Evolutionary conservation across 2,888 invertebrate genomes (phyloP), one percentile per base, ranked within the genome.

Genomic region (Chalcosyrphus nemorum): DNA sequence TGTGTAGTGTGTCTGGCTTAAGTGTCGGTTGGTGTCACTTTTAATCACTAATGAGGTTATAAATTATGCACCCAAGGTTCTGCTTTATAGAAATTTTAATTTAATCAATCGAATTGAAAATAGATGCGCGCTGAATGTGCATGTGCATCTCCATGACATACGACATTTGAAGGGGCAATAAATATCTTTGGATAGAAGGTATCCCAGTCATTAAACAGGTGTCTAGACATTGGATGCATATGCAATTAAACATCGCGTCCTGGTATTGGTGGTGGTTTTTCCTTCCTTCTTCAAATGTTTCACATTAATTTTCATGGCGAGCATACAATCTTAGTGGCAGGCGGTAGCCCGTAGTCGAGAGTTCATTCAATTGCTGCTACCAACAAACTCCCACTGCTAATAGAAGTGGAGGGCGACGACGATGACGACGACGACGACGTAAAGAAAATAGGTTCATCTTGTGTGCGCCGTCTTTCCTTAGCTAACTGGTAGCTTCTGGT

Each of bases 1-100:
- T 70, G 78, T 56, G 68, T 27, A 75, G 80, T 70, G 78, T 56
- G 68, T 27, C 35, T 70, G n/a, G 65, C 74, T 57, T 84, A 80
- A 75, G 84, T 84, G 84, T 78, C 80, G 74, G 74, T 59, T 74
- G 63, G 70, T 84, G 84, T 84, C 84, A 84, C 80, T 80, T 84
- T 74, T 75, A 80, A 80, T 84, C 84, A 66, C 80, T 84, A 84
- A 84, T 84, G 84, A 84, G 84, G 84, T 80, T 80, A 84, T 84
- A 84, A 84, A 84, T 84, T 84, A 84, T 80, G 80, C 80, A 75
- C 57, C 78, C 65, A 74, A 70, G 50, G 61, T 50, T 66, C 52
- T 50, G 41, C 1, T 75, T 15, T 54, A n/a, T 19, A 11, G 29
- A 72, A 72, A 59, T 47, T 77, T 82, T 59, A 80, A 84, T 84